phyloP scores from a whole-genome alignment of 23 tunicate genomes.

The Oikopleura dioica region DNA sequence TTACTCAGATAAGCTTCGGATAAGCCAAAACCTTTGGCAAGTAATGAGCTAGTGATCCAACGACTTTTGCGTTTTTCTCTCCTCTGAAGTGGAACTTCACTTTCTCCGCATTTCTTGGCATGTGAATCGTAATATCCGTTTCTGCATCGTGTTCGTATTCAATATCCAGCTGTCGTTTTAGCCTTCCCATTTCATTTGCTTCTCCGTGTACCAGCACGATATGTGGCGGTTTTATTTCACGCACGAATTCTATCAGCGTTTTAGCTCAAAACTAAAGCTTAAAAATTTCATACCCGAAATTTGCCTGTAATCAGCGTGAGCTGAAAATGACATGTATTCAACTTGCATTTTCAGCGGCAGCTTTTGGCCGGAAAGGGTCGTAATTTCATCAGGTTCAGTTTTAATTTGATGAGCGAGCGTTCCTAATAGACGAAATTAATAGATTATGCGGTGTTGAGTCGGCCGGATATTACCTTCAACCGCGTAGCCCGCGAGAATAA shows the following conservation, averaged over 20 bases:
- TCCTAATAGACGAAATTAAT: neutral
- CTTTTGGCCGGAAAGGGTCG: slow-evolving; percentile 54
- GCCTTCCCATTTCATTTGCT: slow-evolving; percentile 82
- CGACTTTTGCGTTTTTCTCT: slow-evolving; percentile 96
- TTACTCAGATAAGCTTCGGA: too few species aligned
- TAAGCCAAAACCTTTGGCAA: neutral
- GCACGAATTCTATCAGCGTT: slow-evolving; percentile 84
- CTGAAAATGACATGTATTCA: slow-evolving; percentile 78
- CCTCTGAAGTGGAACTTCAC: slow-evolving; percentile 83
- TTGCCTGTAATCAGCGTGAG: slow-evolving; percentile 82
- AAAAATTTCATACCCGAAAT: too few species aligned
- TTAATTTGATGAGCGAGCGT: slow-evolving; percentile 34
- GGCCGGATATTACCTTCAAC: slow-evolving; percentile 38
- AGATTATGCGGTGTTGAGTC: neutral
- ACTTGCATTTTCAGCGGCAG: slow-evolving; percentile 59
- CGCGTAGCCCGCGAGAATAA: slow-evolving; percentile 71
- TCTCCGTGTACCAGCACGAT: slow-evolving; percentile 86
- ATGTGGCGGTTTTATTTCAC: slow-evolving; percentile 87
- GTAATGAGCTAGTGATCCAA: slow-evolving; percentile 40
- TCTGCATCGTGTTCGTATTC: slow-evolving; percentile 91
- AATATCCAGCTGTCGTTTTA: slow-evolving; percentile 45
- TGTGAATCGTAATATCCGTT: slow-evolving; percentile 53
- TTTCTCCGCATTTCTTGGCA: slow-evolving; percentile 68
- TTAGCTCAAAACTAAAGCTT: too few species aligned
- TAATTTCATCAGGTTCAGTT: slow-evolving; percentile 58